Conservation (phyloP, 2,797 vertebrate species). For the Carcharodon carcharias region DNA sequence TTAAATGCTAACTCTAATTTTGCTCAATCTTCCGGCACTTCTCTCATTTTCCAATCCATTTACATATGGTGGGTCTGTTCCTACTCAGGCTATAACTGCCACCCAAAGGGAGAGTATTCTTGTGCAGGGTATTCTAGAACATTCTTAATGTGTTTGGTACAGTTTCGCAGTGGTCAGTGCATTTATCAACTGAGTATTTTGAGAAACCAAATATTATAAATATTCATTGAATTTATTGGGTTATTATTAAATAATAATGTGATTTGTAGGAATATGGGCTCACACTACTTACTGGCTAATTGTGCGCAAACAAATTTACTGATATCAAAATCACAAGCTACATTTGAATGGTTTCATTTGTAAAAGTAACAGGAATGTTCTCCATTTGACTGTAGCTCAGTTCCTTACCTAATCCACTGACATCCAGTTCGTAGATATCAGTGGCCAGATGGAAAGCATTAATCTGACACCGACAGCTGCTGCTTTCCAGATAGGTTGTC, state of each 20-base stretch:
- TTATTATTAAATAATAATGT: neutral
- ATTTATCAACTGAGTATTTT: slow-evolving; percentile 1
- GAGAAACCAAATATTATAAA: neutral
- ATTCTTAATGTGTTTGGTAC: neutral
- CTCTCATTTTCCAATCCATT: neutral
- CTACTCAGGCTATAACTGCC: neutral
- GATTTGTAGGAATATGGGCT: neutral
- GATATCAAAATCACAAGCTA: neutral
- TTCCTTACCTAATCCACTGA: slow-evolving; percentile 75
- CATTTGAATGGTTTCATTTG: neutral
- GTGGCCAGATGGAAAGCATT: slow-evolving; percentile 76
- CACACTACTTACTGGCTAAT: neutral
- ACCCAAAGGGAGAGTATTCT: neutral
- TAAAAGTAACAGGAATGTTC: neutral
- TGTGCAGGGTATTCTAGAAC: neutral
- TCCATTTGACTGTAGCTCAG: neutral
- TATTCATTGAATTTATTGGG: neutral
- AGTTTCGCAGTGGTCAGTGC: neutral
- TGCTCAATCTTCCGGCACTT: neutral
- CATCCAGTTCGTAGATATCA: slow-evolving; percentile 83
- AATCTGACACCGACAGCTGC: slow-evolving; percentile 84
- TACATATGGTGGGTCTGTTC: neutral
- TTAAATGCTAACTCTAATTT: neutral
- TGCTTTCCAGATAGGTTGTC: slow-evolving; percentile 71
- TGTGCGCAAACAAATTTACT: neutral